Percentiles rank a stretch among this genome's conserved stretches.
phyloP scores from a whole-genome alignment of 1,140 invertebrate genomes.

The Calosoma granatense region DNA sequence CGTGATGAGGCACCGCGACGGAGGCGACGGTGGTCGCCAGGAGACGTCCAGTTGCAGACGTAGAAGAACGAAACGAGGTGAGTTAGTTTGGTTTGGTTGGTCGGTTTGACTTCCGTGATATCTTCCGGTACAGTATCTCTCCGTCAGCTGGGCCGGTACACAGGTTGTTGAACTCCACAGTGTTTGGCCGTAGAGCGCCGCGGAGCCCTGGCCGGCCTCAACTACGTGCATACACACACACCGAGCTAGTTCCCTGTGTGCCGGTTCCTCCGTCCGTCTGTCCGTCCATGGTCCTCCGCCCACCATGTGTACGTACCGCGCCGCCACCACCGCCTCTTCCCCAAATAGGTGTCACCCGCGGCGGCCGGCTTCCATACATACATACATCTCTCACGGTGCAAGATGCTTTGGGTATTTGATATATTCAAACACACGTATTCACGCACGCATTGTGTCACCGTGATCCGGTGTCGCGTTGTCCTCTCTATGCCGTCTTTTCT shows the following conservation, averaged over 20 bases:
- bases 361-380: not conserved
- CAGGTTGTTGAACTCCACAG: slow-evolving; percentile 5
- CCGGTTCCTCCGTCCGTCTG: not conserved
- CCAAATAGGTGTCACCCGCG: not conserved
- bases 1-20: slow-evolving; percentile 26
- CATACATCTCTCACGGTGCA: not conserved
- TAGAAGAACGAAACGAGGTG: slow-evolving; percentile 20
- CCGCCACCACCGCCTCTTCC: not conserved
- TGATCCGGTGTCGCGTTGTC: too few relatives aligned
- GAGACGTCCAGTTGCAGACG: slow-evolving; percentile 33
- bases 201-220: slow-evolving; percentile 7
- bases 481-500: too few relatives aligned
- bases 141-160: slow-evolving; percentile 4
- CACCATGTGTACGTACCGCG: slow-evolving; percentile 1
- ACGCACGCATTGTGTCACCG: too few relatives aligned
- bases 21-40: slow-evolving; percentile 31
- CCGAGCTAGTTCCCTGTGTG: not conserved
- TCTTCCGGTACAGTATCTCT: slow-evolving; percentile 8
- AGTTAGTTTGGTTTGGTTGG: not conserved
- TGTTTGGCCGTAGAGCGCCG: slow-evolving; percentile 6
- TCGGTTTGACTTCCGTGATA: slow-evolving; percentile 4
- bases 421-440: too few relatives aligned
- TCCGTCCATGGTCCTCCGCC: not conserved
- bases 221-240: not conserved
- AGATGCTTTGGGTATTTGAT: too few relatives aligned